A percentile compares a stretch with the other conserved stretches of the same genome.
These are phyloP conservation scores for Sprattus sprattus DNA, from an alignment of 2,113 vertebrate genomes.

Conservation along the genomic window DNA sequence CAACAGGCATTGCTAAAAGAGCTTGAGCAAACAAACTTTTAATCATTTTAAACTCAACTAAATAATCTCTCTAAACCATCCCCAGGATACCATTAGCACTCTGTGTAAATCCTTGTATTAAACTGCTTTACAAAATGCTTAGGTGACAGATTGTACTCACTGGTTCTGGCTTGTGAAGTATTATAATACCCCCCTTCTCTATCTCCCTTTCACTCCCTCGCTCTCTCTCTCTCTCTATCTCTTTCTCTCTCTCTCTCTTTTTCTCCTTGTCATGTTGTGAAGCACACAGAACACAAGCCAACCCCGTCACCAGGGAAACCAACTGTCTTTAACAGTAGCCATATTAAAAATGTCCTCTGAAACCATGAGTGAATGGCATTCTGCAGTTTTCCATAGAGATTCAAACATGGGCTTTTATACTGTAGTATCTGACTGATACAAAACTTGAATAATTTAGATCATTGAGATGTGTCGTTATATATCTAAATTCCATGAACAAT, in stretches of 20 bases:
- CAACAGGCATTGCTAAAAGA: neutral
- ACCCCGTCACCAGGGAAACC: constrained; percentile 70
- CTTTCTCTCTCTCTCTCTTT: neutral
- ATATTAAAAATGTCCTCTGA: constrained; percentile 47
- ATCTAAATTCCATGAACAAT: neutral
- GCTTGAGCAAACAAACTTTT: neutral
- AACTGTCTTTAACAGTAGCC: constrained; percentile 58
- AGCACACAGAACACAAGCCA: constrained; percentile 65
- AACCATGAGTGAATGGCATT: neutral
- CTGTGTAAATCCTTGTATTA: neutral
- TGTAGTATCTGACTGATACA: neutral
- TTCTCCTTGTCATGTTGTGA: constrained; percentile 46
- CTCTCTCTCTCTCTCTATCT: neutral
- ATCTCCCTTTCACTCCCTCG: neutral
- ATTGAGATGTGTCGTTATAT: neutral
- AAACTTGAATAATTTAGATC: neutral
- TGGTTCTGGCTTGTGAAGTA: neutral
- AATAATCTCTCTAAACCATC: neutral
- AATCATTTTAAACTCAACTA: neutral
- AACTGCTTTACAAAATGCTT: constrained; percentile 8
- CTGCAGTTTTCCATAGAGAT: neutral
- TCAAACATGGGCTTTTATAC: neutral
- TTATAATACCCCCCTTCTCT: neutral
- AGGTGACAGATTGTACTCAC: neutral
- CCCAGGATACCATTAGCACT: neutral